Conservation (phyloP, 30 jellyfish, hydroid and myxozoan genomes). For the Hydractinia echinata region DNA sequence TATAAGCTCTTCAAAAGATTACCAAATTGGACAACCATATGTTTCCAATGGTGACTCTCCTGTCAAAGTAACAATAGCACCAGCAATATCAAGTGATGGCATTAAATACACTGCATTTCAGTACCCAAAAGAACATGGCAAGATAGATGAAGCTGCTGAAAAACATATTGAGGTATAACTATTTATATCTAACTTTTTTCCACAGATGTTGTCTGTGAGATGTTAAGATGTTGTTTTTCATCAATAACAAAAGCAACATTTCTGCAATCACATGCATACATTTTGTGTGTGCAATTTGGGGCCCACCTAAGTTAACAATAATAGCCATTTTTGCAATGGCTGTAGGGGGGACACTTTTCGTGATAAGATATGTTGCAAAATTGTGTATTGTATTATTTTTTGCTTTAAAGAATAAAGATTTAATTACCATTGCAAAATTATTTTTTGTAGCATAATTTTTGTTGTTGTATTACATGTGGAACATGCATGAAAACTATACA, state of each 20-base stretch:
- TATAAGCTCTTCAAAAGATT: conserved; percentile 36
- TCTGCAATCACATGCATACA: too few species aligned
- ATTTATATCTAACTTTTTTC: not conserved
- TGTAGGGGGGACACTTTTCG: not conserved
- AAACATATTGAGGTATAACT: conserved; percentile 52
- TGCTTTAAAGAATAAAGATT: too few species aligned
- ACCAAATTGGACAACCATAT: conserved; percentile 46
- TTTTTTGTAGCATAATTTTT: too few species aligned
- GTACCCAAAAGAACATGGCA: conserved; percentile 33
- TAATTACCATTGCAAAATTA: too few species aligned
- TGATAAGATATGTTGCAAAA: not conserved
- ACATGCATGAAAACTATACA: too few species aligned
- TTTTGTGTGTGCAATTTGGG: too few species aligned
- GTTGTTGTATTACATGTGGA: too few species aligned
- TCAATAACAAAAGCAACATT: too few species aligned
- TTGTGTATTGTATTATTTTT: too few species aligned
- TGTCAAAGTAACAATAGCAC: conserved; percentile 25
- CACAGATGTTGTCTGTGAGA: not conserved
- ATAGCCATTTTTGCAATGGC: not conserved
- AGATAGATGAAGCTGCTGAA: conserved; percentile 23
- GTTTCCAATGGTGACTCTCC: conserved; percentile 4
- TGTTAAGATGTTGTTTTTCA: too few species aligned
- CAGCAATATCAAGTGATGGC: conserved; percentile 55
- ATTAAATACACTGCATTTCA: conserved; percentile 43
- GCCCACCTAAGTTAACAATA: too few species aligned